Evolutionary conservation across 2,113 vertebrate species (phyloP).

Genomic region (Garra rufa): DNA sequence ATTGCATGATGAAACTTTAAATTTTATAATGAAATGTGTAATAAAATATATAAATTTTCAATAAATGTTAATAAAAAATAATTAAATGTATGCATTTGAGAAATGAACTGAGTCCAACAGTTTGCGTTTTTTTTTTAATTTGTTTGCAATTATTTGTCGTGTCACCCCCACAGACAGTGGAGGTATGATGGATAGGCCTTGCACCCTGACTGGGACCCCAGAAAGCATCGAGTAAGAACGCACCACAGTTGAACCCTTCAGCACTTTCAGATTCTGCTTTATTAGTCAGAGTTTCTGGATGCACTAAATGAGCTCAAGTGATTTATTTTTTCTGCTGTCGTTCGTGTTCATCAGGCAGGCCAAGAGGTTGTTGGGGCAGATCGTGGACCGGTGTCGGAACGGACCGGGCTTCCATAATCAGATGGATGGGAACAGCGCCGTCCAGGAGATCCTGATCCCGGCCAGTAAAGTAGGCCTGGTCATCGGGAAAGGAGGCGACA

Average conservation of each 20-base stretch:
- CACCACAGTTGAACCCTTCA: not conserved
- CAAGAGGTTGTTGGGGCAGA: slow-evolving; percentile 93
- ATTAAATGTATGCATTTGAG: too few species aligned
- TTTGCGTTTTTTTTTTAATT: too few species aligned
- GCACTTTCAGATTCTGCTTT: not conserved
- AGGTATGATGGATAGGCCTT: slow-evolving; percentile 95
- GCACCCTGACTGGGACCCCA: slow-evolving; percentile 93
- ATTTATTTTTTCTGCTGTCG: not conserved
- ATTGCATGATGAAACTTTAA: too few species aligned
- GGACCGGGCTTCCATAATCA: slow-evolving; percentile 93
- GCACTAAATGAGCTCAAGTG: not conserved
- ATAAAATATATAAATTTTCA: too few species aligned
- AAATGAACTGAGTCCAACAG: too few species aligned
- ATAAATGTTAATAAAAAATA: too few species aligned
- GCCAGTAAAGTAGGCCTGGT: slow-evolving; percentile 98
- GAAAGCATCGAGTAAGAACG: slow-evolving; percentile 95
- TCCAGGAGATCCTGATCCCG: slow-evolving; percentile 96
- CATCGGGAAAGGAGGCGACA: slow-evolving; percentile 98
- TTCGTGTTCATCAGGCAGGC: slow-evolving; percentile 82
- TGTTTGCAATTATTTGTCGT: slow-evolving; percentile 37
- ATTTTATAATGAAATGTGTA: too few species aligned
- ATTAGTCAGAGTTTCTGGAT: not conserved
- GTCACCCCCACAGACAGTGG: slow-evolving; percentile 86
- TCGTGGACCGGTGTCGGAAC: slow-evolving; percentile 97
- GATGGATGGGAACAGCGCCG: slow-evolving; percentile 86